These are phyloP conservation scores for Anguilla anguilla DNA, from an alignment of 2,797 vertebrate species.

Conservation along the genomic window DNA sequence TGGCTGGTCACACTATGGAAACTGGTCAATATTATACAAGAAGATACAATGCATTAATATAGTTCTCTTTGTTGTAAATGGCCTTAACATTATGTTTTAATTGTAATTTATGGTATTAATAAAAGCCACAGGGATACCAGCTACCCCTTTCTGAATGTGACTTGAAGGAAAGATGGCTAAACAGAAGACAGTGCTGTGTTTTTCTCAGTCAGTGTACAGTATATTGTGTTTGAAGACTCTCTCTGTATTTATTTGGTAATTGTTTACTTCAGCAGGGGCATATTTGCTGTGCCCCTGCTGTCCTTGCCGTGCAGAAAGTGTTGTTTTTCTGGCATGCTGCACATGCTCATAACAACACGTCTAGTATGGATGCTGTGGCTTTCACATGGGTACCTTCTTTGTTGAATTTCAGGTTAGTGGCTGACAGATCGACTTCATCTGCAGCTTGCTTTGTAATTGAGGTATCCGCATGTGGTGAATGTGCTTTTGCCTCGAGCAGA, in stretches of 20 bases:
- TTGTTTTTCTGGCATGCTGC: neutral
- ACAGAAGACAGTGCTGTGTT: too few species aligned
- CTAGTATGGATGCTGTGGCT: neutral
- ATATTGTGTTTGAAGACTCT: neutral
- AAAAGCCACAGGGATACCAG: too few species aligned
- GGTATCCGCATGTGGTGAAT: neutral
- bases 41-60: neutral
- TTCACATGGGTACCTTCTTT: neutral
- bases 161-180: too few species aligned
- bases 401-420: neutral
- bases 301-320: neutral
- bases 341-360: neutral
- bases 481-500: neutral
- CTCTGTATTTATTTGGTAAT: neutral
- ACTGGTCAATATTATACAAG: neutral
- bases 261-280: neutral
- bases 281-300: neutral
- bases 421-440: neutral
- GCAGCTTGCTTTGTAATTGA: neutral
- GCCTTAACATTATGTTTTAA: neutral
- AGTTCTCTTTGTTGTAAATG: neutral
- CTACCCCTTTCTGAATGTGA: neutral
- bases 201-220: neutral
- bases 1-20: neutral
- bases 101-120: neutral